Conservation (phyloP, 1,140 invertebrate species). For the Anastrepha obliqua region DNA sequence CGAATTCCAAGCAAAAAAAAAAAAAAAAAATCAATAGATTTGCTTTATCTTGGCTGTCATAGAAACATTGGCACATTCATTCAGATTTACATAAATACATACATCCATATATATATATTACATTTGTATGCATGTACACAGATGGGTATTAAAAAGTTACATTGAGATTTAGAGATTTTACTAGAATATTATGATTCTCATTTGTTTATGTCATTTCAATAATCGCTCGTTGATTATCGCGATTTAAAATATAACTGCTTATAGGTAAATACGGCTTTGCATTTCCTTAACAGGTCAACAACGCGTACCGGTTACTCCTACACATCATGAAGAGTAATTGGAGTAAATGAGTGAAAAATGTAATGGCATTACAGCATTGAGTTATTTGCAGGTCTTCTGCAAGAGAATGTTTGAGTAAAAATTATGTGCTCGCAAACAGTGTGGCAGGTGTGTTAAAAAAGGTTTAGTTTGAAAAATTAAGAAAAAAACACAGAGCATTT, state of each 20-base stretch:
- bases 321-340: not conserved
- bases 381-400: not conserved
- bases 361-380: not conserved
- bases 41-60: conserved; percentile 7
- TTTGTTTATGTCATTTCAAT: not conserved
- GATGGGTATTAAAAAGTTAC: not conserved
- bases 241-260: conserved; percentile 14
- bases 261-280: not conserved
- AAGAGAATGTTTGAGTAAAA: not conserved
- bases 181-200: not conserved
- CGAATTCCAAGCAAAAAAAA: no score
- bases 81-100: not conserved
- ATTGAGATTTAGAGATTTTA: not conserved
- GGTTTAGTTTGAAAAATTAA: no score
- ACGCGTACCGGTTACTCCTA: conserved; percentile 37
- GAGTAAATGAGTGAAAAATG: conserved; percentile 2
- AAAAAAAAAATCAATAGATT: not conserved
- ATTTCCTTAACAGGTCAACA: conserved; percentile 44
- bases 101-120: not conserved
- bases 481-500: not conserved
- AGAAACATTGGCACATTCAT: conserved; percentile 6
- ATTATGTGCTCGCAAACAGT: not conserved
- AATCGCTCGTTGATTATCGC: not conserved
- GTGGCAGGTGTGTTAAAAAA: not conserved
- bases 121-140: not conserved